Evolutionary conservation across 2,113 vertebrate species (phyloP), one percentile per base, ranked within the genome.

Genomic region (Artemisiospiza belli): DNA sequence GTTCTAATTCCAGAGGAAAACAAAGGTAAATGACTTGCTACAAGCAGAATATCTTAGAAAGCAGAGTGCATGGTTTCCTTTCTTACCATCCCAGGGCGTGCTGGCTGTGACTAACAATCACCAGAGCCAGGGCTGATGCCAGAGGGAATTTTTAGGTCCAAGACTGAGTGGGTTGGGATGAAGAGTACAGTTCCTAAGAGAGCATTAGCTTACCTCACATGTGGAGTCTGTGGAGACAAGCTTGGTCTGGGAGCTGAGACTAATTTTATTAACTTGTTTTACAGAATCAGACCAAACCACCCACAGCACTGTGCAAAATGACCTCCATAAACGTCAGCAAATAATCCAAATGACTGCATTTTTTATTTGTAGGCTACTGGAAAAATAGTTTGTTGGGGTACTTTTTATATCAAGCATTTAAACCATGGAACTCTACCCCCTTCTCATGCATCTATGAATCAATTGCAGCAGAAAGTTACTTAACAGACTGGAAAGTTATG

Each of bases 281-380:
- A 90, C 78, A 79, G 54, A 68, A 93, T 90, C 85, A 83, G 67
- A 73, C 70, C 62, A 15, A 89, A 64, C 67, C 82, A 93, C 87
- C 58, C 49, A 82, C 74, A 73, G 25, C 46, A 33, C 21, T 28
- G 58, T 62, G 70, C 58, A 82, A 61, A 91, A 82, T 23, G 4
- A 83, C 37, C 82, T 80, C 82, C 35, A 16, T 14, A 55, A 83
- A 76, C 8, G 0, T 85, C 90, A 76, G 43, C 18, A 52, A 79
- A 41, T 11, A 63, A 51, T 46, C 69, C 58, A 67, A 87, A 89
- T 31, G 10, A 55, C 35, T 47, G n/a, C 30, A 31, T 33, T 62
- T 75, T 59, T 8, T 75, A 91, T 82, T 87, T 52, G 44, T 21
- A 69, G 62, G 20, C 24, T 41, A 37, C 5, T 68, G 30, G n/a